Base-by-base conservation (phyloP, 2,797 vertebrate genomes). In the Myotis pilosus region DNA sequence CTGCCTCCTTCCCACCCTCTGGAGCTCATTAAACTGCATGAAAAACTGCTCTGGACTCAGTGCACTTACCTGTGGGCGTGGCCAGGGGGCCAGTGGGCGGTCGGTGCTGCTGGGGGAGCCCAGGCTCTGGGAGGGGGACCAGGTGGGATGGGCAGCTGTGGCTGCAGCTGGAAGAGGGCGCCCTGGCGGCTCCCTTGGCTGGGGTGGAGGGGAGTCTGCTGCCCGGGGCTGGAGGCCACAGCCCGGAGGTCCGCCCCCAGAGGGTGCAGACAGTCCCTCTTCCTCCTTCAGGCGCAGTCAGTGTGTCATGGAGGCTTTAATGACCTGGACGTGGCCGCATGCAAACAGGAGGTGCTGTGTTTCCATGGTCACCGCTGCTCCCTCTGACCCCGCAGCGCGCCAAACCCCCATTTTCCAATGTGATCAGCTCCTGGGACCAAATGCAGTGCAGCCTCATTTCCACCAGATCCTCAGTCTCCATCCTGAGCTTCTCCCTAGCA, bases 261-360 rank as follows among this genome's bases (percentile, higher is more conserved):
- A 25, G 8, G 0, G 36, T 1, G 23, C 1, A 0, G 8, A 57
- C 22, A 15, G 3, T 6, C 51, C 60, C 23, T 12, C 2, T 57
- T 38, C 36, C 23, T 41, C 53, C 36, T 80, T 10, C 23, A 6
- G 2, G 28, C 1, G 2, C 15, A 9, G 15, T 79, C 51, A 38
- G 76, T 15, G 23, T 38, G 22, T 9, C 28, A 38, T 12, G 38
- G 53, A 4, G 41, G 53, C 10, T 60, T 80, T 41, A 80, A 60
- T 41, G 25, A 41, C 78, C 15, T 25, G 53, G 49, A 41, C 33
- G 11, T 80, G 78, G 15, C 53, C 30, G 15, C 36, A 4, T 19
- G 11, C 38, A 60, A 28, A 25, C 36, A 41, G 36, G 38, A 30
- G 30, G 78, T 9, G 41, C 60, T 20, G 78, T 41, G 41, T 60